These are phyloP conservation scores for Piaya cayana DNA, from an alignment of 2,113 vertebrate genomes.

Conservation along the genomic window DNA sequence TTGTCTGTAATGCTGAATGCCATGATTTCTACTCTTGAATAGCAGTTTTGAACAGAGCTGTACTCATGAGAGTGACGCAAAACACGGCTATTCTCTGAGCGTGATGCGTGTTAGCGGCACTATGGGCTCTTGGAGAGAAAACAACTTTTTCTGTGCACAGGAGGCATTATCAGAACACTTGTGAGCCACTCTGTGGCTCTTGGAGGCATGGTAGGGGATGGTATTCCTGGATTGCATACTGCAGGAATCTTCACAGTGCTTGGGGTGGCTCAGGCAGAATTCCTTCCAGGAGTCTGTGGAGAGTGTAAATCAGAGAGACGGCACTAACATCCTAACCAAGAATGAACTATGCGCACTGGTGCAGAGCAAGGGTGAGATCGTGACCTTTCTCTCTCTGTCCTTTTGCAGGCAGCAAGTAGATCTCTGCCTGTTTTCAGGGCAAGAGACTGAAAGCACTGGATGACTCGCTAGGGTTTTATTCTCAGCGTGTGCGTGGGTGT, in stretches of 20 bases:
- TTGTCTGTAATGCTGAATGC: background rate
- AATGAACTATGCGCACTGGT: background rate
- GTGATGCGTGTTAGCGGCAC: background rate
- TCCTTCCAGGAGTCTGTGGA: background rate
- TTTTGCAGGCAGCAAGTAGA: background rate
- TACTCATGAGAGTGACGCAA: background rate
- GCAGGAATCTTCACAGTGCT: background rate
- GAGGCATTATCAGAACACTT: rapidly evolving
- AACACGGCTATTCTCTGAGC: background rate
- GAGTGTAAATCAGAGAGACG: background rate
- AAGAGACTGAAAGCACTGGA: background rate
- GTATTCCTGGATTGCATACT: background rate
- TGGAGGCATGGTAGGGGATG: background rate
- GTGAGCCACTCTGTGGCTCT: background rate
- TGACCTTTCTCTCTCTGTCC: background rate
- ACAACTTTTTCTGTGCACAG: background rate
- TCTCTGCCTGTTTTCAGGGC: background rate
- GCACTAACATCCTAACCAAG: background rate
- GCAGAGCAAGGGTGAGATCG: background rate
- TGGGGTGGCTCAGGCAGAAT: background rate
- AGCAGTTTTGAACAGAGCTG: background rate
- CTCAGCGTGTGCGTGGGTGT: rapidly evolving
- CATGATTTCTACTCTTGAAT: rapidly evolving
- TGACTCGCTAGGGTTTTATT: background rate
- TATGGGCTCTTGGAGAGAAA: background rate